Conservation (phyloP, 2,113 vertebrate genomes). For the Lipophrys pholis region DNA sequence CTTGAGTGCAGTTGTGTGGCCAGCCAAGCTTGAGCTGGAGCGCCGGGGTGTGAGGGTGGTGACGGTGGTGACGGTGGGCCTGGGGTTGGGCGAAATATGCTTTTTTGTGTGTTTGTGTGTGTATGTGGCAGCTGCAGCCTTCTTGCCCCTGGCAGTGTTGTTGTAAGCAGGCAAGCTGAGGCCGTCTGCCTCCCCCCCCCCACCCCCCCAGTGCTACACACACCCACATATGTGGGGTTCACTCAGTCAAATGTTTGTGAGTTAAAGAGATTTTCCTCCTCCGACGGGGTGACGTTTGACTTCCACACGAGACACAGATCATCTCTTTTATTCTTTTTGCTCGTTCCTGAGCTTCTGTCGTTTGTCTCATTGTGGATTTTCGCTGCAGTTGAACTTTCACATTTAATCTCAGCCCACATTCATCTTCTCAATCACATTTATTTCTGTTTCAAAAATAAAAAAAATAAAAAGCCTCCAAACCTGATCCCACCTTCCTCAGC, state of each 20-base stretch:
- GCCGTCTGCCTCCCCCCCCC: conserved; percentile 77
- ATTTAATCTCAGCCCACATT: not conserved
- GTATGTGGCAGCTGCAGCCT: conserved; percentile 76
- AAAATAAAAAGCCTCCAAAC: too few species aligned
- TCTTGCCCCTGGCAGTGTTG: conserved; percentile 77
- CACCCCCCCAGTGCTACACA: conserved; percentile 34
- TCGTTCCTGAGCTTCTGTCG: too few species aligned
- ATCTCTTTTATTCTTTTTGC: not conserved
- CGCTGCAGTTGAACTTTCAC: not conserved
- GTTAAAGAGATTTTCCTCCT: conserved; percentile 14
- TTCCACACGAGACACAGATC: not conserved
- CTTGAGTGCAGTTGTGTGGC: conserved; percentile 61
- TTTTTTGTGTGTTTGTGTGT: conserved; percentile 47
- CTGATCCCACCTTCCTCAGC: not conserved
- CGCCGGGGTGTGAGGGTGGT: conserved; percentile 66
- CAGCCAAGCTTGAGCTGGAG: conserved; percentile 67
- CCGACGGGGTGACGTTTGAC: not conserved
- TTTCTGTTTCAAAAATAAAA: not conserved
- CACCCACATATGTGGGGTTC: not conserved
- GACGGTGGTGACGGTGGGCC: conserved; percentile 55
- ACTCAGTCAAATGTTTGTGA: conserved; percentile 7
- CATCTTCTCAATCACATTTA: not conserved
- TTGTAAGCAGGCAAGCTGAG: conserved; percentile 80
- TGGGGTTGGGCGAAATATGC: conserved; percentile 66
- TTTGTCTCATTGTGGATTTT: too few species aligned